phyloP scores from a whole-genome alignment of 2,888 invertebrate species.

The Acleris sparsana region DNA sequence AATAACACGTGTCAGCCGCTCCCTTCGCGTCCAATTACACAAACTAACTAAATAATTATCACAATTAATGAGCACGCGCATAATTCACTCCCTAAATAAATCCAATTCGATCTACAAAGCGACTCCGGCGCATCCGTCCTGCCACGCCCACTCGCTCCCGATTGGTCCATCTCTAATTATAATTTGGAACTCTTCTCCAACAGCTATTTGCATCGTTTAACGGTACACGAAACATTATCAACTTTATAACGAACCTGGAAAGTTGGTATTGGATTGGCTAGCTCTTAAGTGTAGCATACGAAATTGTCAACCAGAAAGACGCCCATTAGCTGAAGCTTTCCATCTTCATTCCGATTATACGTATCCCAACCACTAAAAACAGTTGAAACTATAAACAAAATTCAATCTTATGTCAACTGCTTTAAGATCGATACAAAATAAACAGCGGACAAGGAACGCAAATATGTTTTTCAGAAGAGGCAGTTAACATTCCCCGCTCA shows the following conservation, averaged over 20 bases:
- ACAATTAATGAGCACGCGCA: conserved; percentile 76
- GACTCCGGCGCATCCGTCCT: conserved; percentile 54
- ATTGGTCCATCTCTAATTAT: conserved; percentile 80
- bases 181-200: conserved; percentile 62
- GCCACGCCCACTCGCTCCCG: conserved; percentile 65
- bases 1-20: conserved; percentile 36
- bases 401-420: conserved; percentile 41
- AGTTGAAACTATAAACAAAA: conserved; percentile 47
- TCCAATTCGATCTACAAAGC: conserved; percentile 67
- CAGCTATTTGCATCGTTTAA: conserved; percentile 81
- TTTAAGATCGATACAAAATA: conserved; percentile 43
- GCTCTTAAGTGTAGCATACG: conserved; percentile 56
- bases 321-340: conserved; percentile 78
- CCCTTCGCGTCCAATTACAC: conserved; percentile 75
- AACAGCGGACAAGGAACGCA: conserved; percentile 41
- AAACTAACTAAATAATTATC: conserved; percentile 81
- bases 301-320: conserved; percentile 77
- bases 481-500: conserved; percentile 72
- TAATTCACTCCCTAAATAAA: conserved; percentile 77
- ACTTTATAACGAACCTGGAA: conserved; percentile 41
- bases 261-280: conserved; percentile 36
- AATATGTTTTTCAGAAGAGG: conserved; percentile 71
- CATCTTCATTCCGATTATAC: conserved; percentile 76
- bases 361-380: conserved; percentile 51
- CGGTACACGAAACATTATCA: conserved; percentile 39